Evolutionary conservation across 2,888 invertebrate genomes (phyloP).

Genomic region (Tenthredo mesomela): DNA sequence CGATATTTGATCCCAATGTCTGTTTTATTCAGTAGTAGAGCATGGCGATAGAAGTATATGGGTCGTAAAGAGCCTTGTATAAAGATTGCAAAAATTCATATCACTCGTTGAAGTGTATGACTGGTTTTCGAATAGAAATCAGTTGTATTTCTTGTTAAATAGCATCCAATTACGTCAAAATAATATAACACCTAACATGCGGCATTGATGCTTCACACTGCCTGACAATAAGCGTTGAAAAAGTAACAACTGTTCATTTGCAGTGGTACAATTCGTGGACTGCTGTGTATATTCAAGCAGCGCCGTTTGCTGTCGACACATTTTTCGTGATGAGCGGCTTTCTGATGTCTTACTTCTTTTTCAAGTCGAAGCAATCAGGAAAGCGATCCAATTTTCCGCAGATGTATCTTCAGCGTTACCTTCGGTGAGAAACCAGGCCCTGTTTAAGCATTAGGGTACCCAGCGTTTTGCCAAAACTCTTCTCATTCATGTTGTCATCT

Average conservation of each 20-base stretch:
- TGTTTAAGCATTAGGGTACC: too few relatives aligned
- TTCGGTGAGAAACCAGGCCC: slow-evolving; percentile 69
- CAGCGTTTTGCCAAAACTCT: background rate
- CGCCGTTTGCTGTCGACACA: slow-evolving; percentile 77
- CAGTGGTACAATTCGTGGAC: slow-evolving; percentile 75
- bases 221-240: too few relatives aligned
- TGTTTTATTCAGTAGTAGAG: background rate
- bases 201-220: too few relatives aligned
- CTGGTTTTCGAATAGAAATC: background rate
- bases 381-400: slow-evolving; percentile 72
- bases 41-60: too few relatives aligned
- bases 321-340: slow-evolving; percentile 78
- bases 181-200: background rate
- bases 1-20: too few relatives aligned
- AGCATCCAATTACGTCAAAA: background rate
- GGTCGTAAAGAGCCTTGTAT: too few relatives aligned
- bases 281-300: slow-evolving; percentile 75
- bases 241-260: slow-evolving; percentile 1
- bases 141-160: background rate
- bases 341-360: slow-evolving; percentile 74
- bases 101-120: background rate
- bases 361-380: slow-evolving; percentile 72
- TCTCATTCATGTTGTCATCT: background rate
- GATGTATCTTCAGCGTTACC: slow-evolving; percentile 77
- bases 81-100: background rate